Evolutionary conservation across 2,797 vertebrate genomes (phyloP).

Genomic region (Gymnodraco acuticeps): DNA sequence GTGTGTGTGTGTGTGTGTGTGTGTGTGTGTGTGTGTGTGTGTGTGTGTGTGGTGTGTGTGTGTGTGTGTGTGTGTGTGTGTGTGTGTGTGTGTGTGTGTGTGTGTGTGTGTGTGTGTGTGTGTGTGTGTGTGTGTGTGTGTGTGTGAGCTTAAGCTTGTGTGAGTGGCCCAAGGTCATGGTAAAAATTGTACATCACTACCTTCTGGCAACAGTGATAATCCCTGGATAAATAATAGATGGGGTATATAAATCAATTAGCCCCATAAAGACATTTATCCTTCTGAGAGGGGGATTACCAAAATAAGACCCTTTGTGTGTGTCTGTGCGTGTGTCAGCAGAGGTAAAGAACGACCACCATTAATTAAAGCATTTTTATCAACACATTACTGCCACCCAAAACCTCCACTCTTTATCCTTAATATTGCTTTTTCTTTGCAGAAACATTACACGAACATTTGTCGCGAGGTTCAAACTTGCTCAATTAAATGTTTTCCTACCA

Average conservation of each 20-base stretch:
- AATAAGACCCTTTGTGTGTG: neutral
- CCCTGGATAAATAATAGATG: slow-evolving; percentile 76
- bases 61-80: slow-evolving; percentile 13
- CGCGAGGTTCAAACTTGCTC: slow-evolving; percentile 60
- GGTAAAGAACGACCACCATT: slow-evolving; percentile 9
- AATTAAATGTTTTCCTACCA: slow-evolving; percentile 67
- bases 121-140: slow-evolving; percentile 12
- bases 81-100: slow-evolving; percentile 16
- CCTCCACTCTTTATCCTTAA: slow-evolving; percentile 26
- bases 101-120: slow-evolving; percentile 16
- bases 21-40: neutral
- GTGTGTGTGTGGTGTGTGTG: slow-evolving; percentile 17
- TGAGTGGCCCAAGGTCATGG: slow-evolving; percentile 70
- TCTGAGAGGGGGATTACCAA: slow-evolving; percentile 59
- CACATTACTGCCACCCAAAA: slow-evolving; percentile 8
- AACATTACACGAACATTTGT: slow-evolving; percentile 28
- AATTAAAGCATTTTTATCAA: slow-evolving; percentile 21
- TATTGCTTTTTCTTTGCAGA: slow-evolving; percentile 24
- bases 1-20: neutral
- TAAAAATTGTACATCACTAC: slow-evolving; percentile 69
- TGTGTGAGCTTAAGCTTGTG: neutral
- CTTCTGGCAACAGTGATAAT: slow-evolving; percentile 69
- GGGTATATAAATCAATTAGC: slow-evolving; percentile 77
- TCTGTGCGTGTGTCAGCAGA: neutral
- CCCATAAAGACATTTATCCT: slow-evolving; percentile 68